phyloP scores from a whole-genome alignment of 2,888 invertebrate species.

The Lasioglossum morio region DNA sequence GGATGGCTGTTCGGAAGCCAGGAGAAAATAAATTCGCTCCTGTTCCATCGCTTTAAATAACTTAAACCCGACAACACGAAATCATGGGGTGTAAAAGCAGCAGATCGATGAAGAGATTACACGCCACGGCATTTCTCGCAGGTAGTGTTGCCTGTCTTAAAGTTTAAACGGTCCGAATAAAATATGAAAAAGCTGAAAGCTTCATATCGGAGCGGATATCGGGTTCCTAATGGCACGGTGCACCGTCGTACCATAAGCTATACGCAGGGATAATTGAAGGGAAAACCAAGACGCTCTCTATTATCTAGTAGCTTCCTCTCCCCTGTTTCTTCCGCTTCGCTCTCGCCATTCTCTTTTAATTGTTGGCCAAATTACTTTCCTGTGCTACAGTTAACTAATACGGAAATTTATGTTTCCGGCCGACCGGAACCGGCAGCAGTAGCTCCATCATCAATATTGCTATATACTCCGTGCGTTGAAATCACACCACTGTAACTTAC shows the following conservation, averaged over 20 bases:
- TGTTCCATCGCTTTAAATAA: constrained; percentile 17
- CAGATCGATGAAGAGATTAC: constrained; percentile 19
- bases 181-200: constrained; percentile 40
- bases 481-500: background rate
- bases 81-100: background rate
- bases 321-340: constrained; percentile 48
- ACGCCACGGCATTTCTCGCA: constrained; percentile 4
- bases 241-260: constrained; percentile 78
- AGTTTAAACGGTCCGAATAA: constrained; percentile 44
- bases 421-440: constrained; percentile 34
- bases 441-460: background rate
- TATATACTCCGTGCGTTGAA: background rate
- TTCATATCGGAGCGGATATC: constrained; percentile 71
- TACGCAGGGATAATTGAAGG: constrained; percentile 79
- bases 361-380: constrained; percentile 76
- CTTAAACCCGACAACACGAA: constrained; percentile 11
- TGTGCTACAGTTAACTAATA: constrained; percentile 67
- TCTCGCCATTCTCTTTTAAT: constrained; percentile 73
- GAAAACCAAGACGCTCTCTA: constrained; percentile 72
- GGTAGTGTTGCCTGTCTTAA: constrained; percentile 1
- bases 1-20: background rate
- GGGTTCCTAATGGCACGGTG: constrained; percentile 82
- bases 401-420: constrained; percentile 74
- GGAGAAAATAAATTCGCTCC: background rate
- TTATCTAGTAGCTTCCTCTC: constrained; percentile 67